phyloP scores from a whole-genome alignment of 2,113 vertebrate species.

The Donacobius atricapilla region DNA sequence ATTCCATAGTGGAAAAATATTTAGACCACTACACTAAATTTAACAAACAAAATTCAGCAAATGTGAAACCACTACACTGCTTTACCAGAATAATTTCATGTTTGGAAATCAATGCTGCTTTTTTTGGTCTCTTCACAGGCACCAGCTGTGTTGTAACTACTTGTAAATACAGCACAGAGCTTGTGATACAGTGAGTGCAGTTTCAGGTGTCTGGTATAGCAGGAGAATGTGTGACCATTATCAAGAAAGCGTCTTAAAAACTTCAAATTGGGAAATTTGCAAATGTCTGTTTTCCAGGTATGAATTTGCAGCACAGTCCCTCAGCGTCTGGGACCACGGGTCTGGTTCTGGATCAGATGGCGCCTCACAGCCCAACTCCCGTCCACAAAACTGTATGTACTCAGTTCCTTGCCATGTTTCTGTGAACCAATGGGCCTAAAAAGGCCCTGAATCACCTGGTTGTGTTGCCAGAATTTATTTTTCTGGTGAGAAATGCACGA shows the following conservation, averaged over 20 bases:
- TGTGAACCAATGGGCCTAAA: not conserved
- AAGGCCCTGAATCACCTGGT: not conserved
- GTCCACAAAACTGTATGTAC: not conserved
- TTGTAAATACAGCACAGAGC: not conserved
- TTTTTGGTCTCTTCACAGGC: not conserved
- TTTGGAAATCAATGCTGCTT: not conserved
- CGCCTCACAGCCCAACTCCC: not conserved
- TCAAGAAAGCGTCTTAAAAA: not conserved
- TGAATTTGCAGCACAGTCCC: not conserved
- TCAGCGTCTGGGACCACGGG: rapidly evolving
- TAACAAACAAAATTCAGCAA: too few relatives aligned
- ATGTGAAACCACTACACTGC: too few relatives aligned
- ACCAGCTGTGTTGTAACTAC: not conserved
- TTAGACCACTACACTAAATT: too few relatives aligned
- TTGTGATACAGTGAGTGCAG: not conserved
- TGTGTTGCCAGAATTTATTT: not conserved
- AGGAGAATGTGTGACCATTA: not conserved
- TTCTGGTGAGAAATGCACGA: not conserved
- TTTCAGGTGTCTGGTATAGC: not conserved
- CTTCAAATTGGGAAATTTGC: not conserved
- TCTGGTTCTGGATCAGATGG: not conserved
- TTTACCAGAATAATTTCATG: not conserved
- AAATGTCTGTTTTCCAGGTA: not conserved
- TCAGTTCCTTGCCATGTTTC: not conserved
- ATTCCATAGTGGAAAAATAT: too few relatives aligned